Evolutionary conservation across 2,797 vertebrate species (phyloP).

Genomic region (Ctenopoma multispine): DNA sequence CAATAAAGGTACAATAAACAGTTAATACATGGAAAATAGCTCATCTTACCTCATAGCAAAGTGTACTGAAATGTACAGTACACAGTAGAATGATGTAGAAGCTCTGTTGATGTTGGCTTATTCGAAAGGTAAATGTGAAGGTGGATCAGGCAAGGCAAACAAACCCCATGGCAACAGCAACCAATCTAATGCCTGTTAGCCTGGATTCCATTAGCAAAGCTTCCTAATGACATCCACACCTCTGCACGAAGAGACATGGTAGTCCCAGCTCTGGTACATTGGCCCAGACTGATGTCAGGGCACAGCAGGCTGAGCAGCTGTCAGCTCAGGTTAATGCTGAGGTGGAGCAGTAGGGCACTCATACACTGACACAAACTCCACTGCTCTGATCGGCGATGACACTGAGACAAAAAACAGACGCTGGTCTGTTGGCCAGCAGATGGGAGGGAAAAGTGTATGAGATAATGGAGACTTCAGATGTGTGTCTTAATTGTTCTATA

Average conservation of each 20-base stretch:
- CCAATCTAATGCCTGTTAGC: conserved; percentile 34
- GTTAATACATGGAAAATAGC: too few relatives aligned
- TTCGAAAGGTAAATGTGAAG: background rate
- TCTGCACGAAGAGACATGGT: conserved; percentile 9
- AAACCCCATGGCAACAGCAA: background rate
- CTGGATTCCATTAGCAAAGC: conserved; percentile 38
- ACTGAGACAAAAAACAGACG: conserved; percentile 10
- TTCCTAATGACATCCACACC: conserved; percentile 50
- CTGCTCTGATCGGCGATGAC: conserved; percentile 25
- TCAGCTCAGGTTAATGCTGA: conserved; percentile 53
- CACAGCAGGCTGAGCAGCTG: conserved; percentile 47
- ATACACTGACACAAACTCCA: background rate
- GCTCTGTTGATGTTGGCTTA: conserved; percentile 9
- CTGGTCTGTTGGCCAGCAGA: background rate
- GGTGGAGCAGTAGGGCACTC: conserved; percentile 41
- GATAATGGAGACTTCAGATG: background rate
- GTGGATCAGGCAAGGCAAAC: conserved; percentile 16
- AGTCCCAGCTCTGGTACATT: conserved; percentile 49
- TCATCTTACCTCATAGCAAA: background rate
- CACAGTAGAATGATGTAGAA: background rate
- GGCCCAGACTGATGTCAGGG: conserved; percentile 49
- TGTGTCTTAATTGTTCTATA: too few relatives aligned
- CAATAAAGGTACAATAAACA: too few relatives aligned
- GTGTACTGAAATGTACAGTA: background rate
- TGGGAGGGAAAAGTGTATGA: background rate